Conservation (phyloP, 2,888 invertebrate genomes). For the Drosophila paracracens region DNA sequence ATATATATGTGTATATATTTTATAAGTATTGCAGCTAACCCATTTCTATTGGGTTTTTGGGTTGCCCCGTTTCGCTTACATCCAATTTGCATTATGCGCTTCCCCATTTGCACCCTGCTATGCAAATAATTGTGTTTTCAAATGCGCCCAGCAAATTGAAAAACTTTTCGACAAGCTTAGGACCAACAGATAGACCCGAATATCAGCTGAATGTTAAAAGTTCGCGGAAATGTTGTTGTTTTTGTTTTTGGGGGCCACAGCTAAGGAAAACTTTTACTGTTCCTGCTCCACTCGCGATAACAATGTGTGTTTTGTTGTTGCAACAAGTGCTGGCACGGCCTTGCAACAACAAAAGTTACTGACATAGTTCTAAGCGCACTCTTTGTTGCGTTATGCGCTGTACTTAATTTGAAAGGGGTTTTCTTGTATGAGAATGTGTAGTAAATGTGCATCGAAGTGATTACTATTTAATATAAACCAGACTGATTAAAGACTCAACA, state of each 20-base stretch:
- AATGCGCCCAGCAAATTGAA: constrained; percentile 71
- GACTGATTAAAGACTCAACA: not conserved
- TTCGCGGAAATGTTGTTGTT: constrained; percentile 27
- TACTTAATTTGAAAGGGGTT: constrained; percentile 1
- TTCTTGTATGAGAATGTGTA: not conserved
- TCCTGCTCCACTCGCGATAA: constrained; percentile 48
- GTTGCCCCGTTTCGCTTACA: constrained; percentile 34
- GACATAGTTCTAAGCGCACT: constrained; percentile 28
- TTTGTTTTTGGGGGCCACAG: constrained; percentile 13
- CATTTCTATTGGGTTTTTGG: constrained; percentile 21
- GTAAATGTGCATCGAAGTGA: not conserved
- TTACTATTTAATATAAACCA: not conserved
- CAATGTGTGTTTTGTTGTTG: constrained; percentile 41
- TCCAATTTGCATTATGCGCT: constrained; percentile 48
- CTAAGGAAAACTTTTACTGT: constrained; percentile 52
- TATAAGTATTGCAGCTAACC: not conserved
- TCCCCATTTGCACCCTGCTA: not conserved
- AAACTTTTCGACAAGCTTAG: constrained; percentile 56
- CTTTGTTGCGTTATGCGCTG: constrained; percentile 14
- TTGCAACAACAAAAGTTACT: constrained; percentile 46
- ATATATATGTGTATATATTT: not conserved
- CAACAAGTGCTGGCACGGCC: constrained; percentile 42
- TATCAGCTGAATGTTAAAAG: constrained; percentile 49
- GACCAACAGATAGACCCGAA: constrained; percentile 43
- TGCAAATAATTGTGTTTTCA: constrained; percentile 66